phyloP scores from a whole-genome alignment of 2,797 vertebrate genomes.

The Gephyroberyx darwinii region DNA sequence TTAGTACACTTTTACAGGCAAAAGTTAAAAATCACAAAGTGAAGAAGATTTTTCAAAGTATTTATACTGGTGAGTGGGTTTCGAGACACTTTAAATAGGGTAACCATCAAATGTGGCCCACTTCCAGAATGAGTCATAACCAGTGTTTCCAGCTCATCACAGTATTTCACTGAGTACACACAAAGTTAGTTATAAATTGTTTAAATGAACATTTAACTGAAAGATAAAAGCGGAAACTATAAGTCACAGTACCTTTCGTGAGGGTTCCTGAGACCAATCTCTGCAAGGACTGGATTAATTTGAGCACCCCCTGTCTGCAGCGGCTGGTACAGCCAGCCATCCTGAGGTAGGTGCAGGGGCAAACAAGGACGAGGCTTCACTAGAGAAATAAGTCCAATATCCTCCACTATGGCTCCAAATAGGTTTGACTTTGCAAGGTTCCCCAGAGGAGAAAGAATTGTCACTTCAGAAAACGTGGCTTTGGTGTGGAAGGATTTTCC shows the following conservation, averaged over 20 bases:
- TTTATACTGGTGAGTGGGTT: not conserved
- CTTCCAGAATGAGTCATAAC: too few species aligned
- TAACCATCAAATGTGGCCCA: not conserved
- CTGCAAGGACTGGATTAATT: conserved; percentile 82
- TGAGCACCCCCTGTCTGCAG: conserved; percentile 82
- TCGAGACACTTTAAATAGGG: not conserved
- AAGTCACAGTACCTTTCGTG: conserved; percentile 79
- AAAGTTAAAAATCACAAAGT: too few species aligned
- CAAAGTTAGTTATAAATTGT: not conserved
- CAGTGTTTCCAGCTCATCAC: not conserved
- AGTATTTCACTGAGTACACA: not conserved
- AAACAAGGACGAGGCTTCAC: conserved; percentile 9
- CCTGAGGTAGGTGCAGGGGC: conserved; percentile 43
- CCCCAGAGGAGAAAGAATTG: not conserved
- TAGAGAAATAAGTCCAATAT: conserved; percentile 21
- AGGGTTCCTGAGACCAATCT: conserved; percentile 83
- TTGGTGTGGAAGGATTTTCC: not conserved
- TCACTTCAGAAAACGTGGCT: not conserved
- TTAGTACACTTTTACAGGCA: too few species aligned
- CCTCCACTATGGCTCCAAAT: conserved; percentile 22
- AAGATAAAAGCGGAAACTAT: not conserved
- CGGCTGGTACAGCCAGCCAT: conserved; percentile 83
- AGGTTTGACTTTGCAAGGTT: not conserved
- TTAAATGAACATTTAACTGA: not conserved
- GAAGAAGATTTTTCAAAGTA: too few species aligned